Base-by-base conservation (phyloP, 92 coral and sea anemone species). In the Parazoanthus darwini region DNA sequence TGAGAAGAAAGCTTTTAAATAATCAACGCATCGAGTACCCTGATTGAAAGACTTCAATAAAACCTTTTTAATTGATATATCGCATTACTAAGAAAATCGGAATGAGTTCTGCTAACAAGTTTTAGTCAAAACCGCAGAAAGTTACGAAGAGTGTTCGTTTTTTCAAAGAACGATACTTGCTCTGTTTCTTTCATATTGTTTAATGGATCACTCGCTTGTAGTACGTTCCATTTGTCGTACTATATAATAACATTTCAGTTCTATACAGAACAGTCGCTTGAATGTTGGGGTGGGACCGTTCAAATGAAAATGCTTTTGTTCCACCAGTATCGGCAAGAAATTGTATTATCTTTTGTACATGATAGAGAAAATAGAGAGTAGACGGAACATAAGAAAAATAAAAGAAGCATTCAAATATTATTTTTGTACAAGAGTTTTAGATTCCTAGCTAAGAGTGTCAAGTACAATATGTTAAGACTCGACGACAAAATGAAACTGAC, bases 1-100 rank as follows among this genome's bases (percentile, higher is more conserved):
- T 0, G 22, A 20, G n/a, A 36, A 74, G 79, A 74, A 74, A 16
- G 79, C 79, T 74, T 74, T 74, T 74, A 74, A 74, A 37, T 74
- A 74, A 74, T 74, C 79, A 74, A 74, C 44, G 46, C 29, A 16
- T 9, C 51, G n/a, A 76, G 80, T 76, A 25, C 46, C 26, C 80
- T 38, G 80, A 76, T 76, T 8, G 39, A 76, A 20, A 76, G 15
- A 44, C 26, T 76, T 76, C n/a, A 76, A 39, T 76, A 76, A 76
- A 76, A 76, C 35, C 51, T 39, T 44, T 39, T 23, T 76, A 76
- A 76, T 76, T 76, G 80, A 76, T 39, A 76, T 37, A 76, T 76
- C 80, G 51, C 51, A 76, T 76, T 76, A 76, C 80, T 76, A 76
- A 76, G 80, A 76, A 42, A 76, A 44, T 76, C 10, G 46, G 14